These are phyloP conservation scores for Hipparchia semele DNA, from an alignment of 2,888 invertebrate species.

Conservation along the genomic window DNA sequence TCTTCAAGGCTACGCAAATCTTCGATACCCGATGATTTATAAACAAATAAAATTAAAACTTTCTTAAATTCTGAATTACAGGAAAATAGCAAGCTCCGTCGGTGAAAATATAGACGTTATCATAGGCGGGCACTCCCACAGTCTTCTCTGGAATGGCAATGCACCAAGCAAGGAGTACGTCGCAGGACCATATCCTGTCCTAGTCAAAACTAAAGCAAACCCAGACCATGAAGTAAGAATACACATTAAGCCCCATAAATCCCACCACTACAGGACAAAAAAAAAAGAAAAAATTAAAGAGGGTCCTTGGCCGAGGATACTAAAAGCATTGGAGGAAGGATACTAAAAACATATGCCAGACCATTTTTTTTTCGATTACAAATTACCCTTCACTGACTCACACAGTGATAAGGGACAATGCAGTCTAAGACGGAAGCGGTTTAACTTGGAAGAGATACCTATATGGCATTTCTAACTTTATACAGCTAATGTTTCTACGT, in stretches of 20 bases:
- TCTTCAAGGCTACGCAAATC: not conserved
- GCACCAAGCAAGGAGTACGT: constrained; percentile 81
- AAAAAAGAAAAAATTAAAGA: not conserved
- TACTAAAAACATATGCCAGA: too few species aligned
- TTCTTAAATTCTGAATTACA: constrained; percentile 43
- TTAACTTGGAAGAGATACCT: too few species aligned
- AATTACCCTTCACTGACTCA: too few species aligned
- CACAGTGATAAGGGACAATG: too few species aligned
- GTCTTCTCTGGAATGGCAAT: constrained; percentile 86
- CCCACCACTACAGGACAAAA: not conserved
- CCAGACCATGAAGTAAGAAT: constrained; percentile 62
- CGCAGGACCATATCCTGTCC: constrained; percentile 87
- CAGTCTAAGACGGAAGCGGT: too few species aligned
- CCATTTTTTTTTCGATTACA: too few species aligned
- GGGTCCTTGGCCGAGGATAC: too few species aligned
- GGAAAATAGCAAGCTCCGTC: constrained; percentile 84
- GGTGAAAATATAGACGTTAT: constrained; percentile 89
- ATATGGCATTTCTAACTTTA: too few species aligned
- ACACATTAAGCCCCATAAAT: not conserved
- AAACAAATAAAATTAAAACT: too few species aligned
- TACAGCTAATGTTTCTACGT: too few species aligned
- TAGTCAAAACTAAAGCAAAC: constrained; percentile 56
- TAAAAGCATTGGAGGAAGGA: too few species aligned
- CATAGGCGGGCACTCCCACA: constrained; percentile 92
- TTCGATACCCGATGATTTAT: too few species aligned